Conservation (phyloP, 2,888 invertebrate species). For the Lasioglossum lativentre region DNA sequence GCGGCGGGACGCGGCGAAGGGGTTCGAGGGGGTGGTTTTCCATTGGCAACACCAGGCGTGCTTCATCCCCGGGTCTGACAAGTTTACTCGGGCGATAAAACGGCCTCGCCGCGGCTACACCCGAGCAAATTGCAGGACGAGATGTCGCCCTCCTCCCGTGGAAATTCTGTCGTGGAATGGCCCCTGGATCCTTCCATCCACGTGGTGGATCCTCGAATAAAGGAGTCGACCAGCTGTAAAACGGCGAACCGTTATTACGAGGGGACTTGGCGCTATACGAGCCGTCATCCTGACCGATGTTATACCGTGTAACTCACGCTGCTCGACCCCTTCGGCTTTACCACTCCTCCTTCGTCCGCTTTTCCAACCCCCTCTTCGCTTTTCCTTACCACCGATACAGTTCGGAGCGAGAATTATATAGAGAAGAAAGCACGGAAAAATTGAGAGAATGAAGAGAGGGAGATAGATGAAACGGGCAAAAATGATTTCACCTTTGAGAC, state of each 20-base stretch:
- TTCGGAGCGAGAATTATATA: slow-evolving; percentile 39
- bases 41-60: slow-evolving; percentile 58
- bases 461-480: slow-evolving; percentile 65
- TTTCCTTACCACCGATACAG: slow-evolving; percentile 33
- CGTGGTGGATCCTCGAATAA: slow-evolving; percentile 68
- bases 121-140: slow-evolving; percentile 66
- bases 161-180: slow-evolving; percentile 65
- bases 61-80: slow-evolving; percentile 52
- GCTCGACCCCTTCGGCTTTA: slow-evolving; percentile 21
- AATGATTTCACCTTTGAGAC: slow-evolving; percentile 64
- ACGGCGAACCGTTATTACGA: slow-evolving; percentile 72
- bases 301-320: slow-evolving; percentile 53
- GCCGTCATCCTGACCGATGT: slow-evolving; percentile 59
- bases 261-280: slow-evolving; percentile 60
- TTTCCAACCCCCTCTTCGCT: not conserved
- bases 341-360: slow-evolving; percentile 10
- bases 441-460: not conserved
- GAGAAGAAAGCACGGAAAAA: slow-evolving; percentile 6
- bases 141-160: slow-evolving; percentile 46
- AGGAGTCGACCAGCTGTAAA: slow-evolving; percentile 71
- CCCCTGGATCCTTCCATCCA: slow-evolving; percentile 65
- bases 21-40: slow-evolving; percentile 32
- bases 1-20: too few species aligned
- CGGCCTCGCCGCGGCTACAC: slow-evolving; percentile 55
- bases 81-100: slow-evolving; percentile 66